Base-by-base conservation (phyloP, 2,113 vertebrate species). In the Oryzias celebensis region DNA sequence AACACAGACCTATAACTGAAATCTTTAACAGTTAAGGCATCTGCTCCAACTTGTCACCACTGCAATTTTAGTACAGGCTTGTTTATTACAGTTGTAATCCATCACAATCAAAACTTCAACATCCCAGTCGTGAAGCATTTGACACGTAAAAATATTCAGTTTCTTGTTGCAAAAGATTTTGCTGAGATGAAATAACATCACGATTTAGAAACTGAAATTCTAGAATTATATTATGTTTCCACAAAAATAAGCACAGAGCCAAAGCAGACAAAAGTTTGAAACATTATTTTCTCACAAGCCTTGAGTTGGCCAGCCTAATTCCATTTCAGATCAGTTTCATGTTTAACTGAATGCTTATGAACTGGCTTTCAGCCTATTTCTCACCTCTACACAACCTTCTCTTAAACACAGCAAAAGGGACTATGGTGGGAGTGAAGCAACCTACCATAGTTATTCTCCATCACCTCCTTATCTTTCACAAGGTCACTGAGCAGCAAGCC, bases 391-490 rank as follows among this genome's bases (percentile, higher is more conserved):
- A 18, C 68, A 57, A 73, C 67, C 81, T 53, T 31, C 49, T 73
- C 56, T 61, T 48, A 69, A 78, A 69, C 67, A 65, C 61, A 67
- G 58, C 77, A 50, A 31, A 20, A 65, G 78, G 73, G 73, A 85
- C 78, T 80, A 71, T 0, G 5, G 28, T 16, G 46, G 71, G 71
- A 68, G 78, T 78, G 84, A 68, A 78, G 58, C 48, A 51, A 54
- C 58, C 68, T 58, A 51, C 71, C 58, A 55, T 59, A 69, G 72
- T 49, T 65, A 43, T 66, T 53, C 71, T 84, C 75, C 75, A 77
- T 85, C 71, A 80, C 78, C 65, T 63, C 68, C 80, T 84, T 83
- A 85, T 86, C 83, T 88, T 75, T 62, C 79, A 67, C 51, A 62
- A 79, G 84, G 81, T 79, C 82, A 62, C 68, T 58, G 65, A 71